Evolutionary conservation across 1,140 invertebrate species (phyloP), one percentile per base, ranked within the genome.

Genomic region (Euborellia annulipes): DNA sequence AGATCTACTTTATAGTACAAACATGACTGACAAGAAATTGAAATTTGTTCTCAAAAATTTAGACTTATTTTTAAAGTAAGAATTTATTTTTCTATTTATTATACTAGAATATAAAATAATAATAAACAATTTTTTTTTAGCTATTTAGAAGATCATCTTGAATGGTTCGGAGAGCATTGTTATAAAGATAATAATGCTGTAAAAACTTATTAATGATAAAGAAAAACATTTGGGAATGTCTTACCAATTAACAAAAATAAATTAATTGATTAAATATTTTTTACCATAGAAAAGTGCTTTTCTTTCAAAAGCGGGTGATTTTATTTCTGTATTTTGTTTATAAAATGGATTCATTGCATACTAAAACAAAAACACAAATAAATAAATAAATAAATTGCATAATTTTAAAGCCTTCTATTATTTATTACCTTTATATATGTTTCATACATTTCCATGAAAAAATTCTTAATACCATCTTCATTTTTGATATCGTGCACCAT

Each of bases 271-370:
- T 17, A 97, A 68, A 73, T 90, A 92, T 63, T 94, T 95, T 57
- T 86, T 83, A 2, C 88, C 91, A 66, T 89, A 85, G 40, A 88
- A 72, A 53, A 86, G 83, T 0, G 82, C 82, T 65, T 97, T 98
- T 59, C 91, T 95, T 48, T 98, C 94, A 71, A 98, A 98, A 20
- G 84, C 80, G n/a, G 79, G 59, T 22, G 89, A 90, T 58, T 85
- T 85, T 22, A 98, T 97, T 11, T 81, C 75, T 14, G 88, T 84
- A 61, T 98, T 90, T 45, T 90, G 78, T 58, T 86, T 85, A 62
- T 98, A 98, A 62, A 98, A 98, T 20, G 95, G 92, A 70, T 98
- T 98, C 75, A 98, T 81, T 13, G 91, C 82, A 65, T 90, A 80
- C 77, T 83, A 66, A 46, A 76, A 74, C 46, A 57, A 49, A 36